A percentile compares a stretch with the other conserved stretches of the same genome.
Conservation (phyloP, 2,888 invertebrate genomes). For the Baronia brevicornis region DNA sequence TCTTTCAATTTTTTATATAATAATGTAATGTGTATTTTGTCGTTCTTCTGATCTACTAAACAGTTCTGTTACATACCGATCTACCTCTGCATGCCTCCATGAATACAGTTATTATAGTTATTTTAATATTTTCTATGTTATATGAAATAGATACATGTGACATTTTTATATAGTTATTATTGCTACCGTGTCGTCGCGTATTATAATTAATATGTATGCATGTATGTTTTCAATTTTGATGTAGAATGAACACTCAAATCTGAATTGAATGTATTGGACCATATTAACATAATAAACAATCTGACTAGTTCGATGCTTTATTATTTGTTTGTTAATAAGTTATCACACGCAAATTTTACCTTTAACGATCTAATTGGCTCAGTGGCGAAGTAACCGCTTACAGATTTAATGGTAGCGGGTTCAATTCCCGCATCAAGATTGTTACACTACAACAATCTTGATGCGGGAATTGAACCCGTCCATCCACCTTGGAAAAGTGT, state of each 20-base stretch:
- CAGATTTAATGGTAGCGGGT: no score
- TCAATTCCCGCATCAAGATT: no score
- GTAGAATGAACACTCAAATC: conserved; percentile 50
- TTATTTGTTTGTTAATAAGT: conserved; percentile 5
- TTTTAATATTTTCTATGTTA: conserved; percentile 66
- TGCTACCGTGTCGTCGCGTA: conserved; percentile 33
- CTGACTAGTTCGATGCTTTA: conserved; percentile 46
- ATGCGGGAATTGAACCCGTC: no score
- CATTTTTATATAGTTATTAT: conserved; percentile 37
- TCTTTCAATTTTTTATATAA: no score
- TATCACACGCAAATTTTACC: no score
- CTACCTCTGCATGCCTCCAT: conserved; percentile 71
- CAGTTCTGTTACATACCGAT: conserved; percentile 48
- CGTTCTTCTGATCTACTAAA: conserved; percentile 24
- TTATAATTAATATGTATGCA: conserved; percentile 41
- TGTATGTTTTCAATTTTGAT: conserved; percentile 48
- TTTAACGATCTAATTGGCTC: no score
- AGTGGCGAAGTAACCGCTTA: no score
- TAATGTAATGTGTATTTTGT: no score
- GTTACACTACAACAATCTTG: no score
- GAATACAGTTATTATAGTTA: conserved; percentile 54
- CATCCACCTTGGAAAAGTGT: no score
- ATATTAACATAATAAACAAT: conserved; percentile 60
- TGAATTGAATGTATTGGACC: conserved; percentile 49
- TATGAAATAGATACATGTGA: conserved; percentile 44